phyloP scores from a whole-genome alignment of 2,113 vertebrate species.

The Periophthalmodon schlosseri region DNA sequence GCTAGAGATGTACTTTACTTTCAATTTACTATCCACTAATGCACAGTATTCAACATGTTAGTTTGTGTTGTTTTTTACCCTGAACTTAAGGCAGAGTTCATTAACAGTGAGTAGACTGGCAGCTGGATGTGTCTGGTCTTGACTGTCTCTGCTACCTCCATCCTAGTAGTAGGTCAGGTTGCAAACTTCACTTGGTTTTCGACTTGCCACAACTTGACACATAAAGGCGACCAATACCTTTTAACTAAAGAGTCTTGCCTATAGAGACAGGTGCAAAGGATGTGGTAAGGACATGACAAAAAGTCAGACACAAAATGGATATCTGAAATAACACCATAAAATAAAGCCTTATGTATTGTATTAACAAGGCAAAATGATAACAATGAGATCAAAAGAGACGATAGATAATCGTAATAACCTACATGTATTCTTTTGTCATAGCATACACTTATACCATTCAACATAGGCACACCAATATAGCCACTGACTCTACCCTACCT shows the following conservation, averaged over 20 bases:
- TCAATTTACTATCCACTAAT: too few relatives aligned
- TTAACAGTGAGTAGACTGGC: slow-evolving; percentile 28
- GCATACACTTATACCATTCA: background rate
- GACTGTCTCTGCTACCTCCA: slow-evolving; percentile 43
- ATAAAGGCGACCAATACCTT: background rate
- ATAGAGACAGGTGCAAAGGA: background rate
- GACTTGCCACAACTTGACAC: slow-evolving; percentile 43
- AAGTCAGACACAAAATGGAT: background rate
- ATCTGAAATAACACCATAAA: background rate
- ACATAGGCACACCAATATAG: background rate
- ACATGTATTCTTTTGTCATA: background rate
- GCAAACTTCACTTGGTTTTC: slow-evolving; percentile 23
- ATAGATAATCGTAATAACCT: background rate
- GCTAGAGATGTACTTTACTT: too few relatives aligned
- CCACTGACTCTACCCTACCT: background rate
- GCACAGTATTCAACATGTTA: background rate
- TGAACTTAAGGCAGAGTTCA: background rate
- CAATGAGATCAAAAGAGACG: background rate
- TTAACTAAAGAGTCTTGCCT: slow-evolving; percentile 22
- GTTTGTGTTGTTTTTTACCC: background rate
- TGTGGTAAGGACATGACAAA: background rate
- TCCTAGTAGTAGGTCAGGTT: slow-evolving; percentile 30
- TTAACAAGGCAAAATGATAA: background rate
- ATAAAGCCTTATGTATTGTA: background rate
- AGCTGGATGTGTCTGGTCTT: slow-evolving; percentile 25